phyloP scores from a whole-genome alignment of 2,888 invertebrate species.

The Hypomecis punctinalis region DNA sequence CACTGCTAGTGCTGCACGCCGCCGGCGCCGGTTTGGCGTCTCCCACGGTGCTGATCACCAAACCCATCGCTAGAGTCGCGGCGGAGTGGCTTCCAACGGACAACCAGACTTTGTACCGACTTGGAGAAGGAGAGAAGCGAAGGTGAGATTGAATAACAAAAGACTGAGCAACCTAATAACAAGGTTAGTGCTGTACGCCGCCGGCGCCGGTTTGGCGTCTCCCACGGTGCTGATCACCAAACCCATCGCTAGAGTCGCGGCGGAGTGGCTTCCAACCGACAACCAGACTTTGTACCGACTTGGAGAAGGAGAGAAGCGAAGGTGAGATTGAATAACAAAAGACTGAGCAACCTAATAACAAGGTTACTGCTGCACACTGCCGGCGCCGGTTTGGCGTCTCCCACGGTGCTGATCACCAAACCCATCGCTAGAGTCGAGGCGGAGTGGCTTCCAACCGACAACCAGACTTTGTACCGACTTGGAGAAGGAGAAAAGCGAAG shows the following conservation, averaged over 20 bases:
- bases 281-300: slow-evolving; percentile 75
- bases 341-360: slow-evolving; percentile 63
- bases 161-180: slow-evolving; percentile 64
- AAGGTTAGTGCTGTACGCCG: slow-evolving; percentile 69
- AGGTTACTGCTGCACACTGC: slow-evolving; percentile 71
- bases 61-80: slow-evolving; percentile 58
- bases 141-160: slow-evolving; percentile 56
- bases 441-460: slow-evolving; percentile 76
- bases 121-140: slow-evolving; percentile 67
- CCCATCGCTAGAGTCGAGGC: slow-evolving; percentile 58
- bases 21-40: slow-evolving; percentile 74
- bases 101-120: slow-evolving; percentile 73
- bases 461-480: slow-evolving; percentile 73
- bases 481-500: slow-evolving; percentile 67
- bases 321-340: slow-evolving; percentile 53
- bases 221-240: slow-evolving; percentile 72
- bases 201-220: slow-evolving; percentile 71
- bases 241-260: slow-evolving; percentile 56
- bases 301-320: slow-evolving; percentile 67
- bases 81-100: slow-evolving; percentile 76
- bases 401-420: slow-evolving; percentile 70
- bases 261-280: slow-evolving; percentile 75
- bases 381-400: slow-evolving; percentile 71
- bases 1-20: slow-evolving; percentile 68
- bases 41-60: slow-evolving; percentile 70